Evolutionary conservation across 2,888 invertebrate species (phyloP).

Genomic region (Standfussiana lucernea): DNA sequence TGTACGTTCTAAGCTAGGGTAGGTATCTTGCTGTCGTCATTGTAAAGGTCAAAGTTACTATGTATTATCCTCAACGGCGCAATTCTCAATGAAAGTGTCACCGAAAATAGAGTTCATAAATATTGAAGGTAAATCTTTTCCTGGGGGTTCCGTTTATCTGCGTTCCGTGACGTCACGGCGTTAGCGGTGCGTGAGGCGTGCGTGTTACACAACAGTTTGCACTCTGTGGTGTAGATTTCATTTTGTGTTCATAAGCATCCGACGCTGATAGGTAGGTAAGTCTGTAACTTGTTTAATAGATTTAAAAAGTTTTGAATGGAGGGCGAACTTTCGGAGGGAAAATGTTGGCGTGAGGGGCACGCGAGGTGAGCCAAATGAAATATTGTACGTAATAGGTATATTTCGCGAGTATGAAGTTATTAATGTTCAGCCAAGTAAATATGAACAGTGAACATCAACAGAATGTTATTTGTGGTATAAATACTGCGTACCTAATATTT

Average conservation of each 20-base stretch:
- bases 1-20: constrained; percentile 18
- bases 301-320: constrained; percentile 75
- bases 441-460: constrained; percentile 41
- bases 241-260: constrained; percentile 60
- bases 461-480: constrained; percentile 42
- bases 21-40: constrained; percentile 24
- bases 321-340: constrained; percentile 63
- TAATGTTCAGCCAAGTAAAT: constrained; percentile 52
- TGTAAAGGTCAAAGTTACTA: constrained; percentile 54
- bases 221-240: constrained; percentile 59
- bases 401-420: constrained; percentile 46
- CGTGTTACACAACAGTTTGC: constrained; percentile 67
- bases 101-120: constrained; percentile 56
- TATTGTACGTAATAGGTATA: constrained; percentile 38
- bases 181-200: constrained; percentile 63
- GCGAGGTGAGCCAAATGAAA: constrained; percentile 57
- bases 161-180: constrained; percentile 63
- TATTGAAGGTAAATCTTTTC: constrained; percentile 57
- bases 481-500: constrained; percentile 29
- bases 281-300: constrained; percentile 72
- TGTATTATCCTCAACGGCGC: constrained; percentile 45
- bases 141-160: constrained; percentile 52
- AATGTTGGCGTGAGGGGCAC: constrained; percentile 60
- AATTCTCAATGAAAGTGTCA: constrained; percentile 62
- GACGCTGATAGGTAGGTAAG: constrained; percentile 49